Percentiles rank a stretch among this genome's conserved stretches.
These are phyloP conservation scores for Ochotona curzoniae DNA, from an alignment of 2,113 vertebrate genomes.

Conservation along the genomic window DNA sequence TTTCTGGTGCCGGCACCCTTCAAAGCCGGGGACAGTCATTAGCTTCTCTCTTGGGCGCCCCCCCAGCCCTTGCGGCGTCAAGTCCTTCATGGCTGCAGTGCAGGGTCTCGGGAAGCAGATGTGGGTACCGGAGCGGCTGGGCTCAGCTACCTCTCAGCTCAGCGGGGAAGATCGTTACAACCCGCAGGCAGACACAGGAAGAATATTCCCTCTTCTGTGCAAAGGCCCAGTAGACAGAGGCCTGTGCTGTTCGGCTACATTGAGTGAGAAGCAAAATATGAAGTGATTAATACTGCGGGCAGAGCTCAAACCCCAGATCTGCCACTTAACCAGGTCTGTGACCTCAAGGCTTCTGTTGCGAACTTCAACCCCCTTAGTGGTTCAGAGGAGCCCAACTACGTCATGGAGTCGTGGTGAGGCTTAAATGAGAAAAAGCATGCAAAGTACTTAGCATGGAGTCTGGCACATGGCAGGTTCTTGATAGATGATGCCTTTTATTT, in stretches of 20 bases:
- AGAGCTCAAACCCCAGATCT: neutral
- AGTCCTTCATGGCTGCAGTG: neutral
- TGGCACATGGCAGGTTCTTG: neutral
- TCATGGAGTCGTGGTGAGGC: neutral
- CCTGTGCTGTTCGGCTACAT: neutral
- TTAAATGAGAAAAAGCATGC: neutral
- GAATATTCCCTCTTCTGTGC: constrained; percentile 41
- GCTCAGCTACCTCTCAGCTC: neutral
- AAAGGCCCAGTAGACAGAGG: constrained; percentile 56
- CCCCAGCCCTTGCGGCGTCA: neutral
- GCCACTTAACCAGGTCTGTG: neutral
- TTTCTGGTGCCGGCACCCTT: neutral
- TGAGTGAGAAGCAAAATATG: neutral
- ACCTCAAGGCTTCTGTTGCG: neutral
- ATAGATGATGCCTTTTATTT: neutral
- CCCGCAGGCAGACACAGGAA: neutral
- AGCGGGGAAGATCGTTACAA: neutral
- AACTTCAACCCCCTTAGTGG: neutral
- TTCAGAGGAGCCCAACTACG: neutral
- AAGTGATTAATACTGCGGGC: neutral
- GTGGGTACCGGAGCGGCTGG: neutral
- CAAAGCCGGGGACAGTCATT: neutral
- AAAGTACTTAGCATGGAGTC: neutral
- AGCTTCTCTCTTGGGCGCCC: neutral
- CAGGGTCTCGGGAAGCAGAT: neutral